A percentile compares a stretch with the other conserved stretches of the same genome.
phyloP scores from a whole-genome alignment of 2,888 invertebrate species.

The Eupithecia insigniata region DNA sequence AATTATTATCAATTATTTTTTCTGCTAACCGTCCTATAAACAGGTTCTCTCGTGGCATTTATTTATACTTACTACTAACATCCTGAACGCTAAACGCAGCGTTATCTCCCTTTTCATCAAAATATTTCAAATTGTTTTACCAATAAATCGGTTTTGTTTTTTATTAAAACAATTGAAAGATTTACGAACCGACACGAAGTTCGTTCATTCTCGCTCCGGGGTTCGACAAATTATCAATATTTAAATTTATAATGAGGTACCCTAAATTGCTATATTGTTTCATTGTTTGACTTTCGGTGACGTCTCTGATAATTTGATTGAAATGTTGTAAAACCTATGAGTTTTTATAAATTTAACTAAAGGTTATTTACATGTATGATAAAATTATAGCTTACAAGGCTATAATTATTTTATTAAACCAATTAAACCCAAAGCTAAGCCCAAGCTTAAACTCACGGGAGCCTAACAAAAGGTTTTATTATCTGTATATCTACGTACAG shows the following conservation, averaged over 20 bases:
- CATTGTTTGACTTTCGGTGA: neutral
- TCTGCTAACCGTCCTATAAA: conserved; percentile 65
- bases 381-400: neutral
- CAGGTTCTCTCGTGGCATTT: conserved; percentile 64
- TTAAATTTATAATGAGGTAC: conserved; percentile 53
- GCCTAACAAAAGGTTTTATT: conserved; percentile 46
- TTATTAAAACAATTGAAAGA: conserved; percentile 55
- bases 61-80: conserved; percentile 60
- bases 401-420: conserved; percentile 13
- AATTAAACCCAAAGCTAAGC: conserved; percentile 29
- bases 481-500: conserved; percentile 55
- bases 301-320: neutral
- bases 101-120: conserved; percentile 68
- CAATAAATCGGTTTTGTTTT: conserved; percentile 47
- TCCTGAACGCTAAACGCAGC: conserved; percentile 63
- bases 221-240: conserved; percentile 65
- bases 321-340: neutral
- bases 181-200: conserved; percentile 68
- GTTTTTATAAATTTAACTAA: neutral
- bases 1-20: neutral
- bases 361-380: neutral
- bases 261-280: conserved; percentile 7
- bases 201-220: conserved; percentile 54
- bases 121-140: conserved; percentile 71
- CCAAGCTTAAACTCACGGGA: conserved; percentile 43